These are phyloP conservation scores for Petrolisthes cinctipes DNA, from an alignment of 2,888 invertebrate genomes.

Conservation along the genomic window DNA sequence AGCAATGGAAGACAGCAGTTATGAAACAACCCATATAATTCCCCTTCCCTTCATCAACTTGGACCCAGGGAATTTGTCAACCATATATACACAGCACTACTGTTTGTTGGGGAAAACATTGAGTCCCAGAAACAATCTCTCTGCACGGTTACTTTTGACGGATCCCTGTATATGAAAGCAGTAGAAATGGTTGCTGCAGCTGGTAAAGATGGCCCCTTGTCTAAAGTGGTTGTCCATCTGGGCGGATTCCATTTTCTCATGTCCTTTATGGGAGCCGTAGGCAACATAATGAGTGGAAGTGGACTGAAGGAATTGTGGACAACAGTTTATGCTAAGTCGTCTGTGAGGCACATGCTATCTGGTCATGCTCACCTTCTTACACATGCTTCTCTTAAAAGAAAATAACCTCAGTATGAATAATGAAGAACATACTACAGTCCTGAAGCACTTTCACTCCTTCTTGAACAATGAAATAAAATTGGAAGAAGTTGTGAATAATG, in stretches of 20 bases:
- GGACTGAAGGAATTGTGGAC: conserved; percentile 23
- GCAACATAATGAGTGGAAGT: conserved; percentile 27
- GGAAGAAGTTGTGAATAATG: conserved; percentile 18
- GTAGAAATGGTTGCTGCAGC: conserved; percentile 16
- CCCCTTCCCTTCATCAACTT: conserved; percentile 30
- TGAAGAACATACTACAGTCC: conserved; percentile 7
- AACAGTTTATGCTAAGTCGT: conserved; percentile 8
- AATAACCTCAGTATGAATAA: conserved; percentile 23
- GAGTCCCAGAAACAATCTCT: conserved; percentile 12
- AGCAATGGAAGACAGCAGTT: background rate
- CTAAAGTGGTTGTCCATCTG: background rate
- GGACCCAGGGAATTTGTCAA: conserved; percentile 27
- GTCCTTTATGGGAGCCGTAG: background rate
- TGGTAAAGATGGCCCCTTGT: conserved; percentile 19
- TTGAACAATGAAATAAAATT: conserved; percentile 18
- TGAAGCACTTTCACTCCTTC: conserved; percentile 33
- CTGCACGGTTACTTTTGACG: background rate
- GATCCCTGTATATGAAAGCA: background rate
- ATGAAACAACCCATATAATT: background rate
- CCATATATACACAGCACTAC: conserved; percentile 4
- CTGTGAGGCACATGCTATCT: conserved; percentile 26
- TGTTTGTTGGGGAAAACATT: background rate
- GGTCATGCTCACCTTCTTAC: conserved; percentile 1
- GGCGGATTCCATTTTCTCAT: background rate
- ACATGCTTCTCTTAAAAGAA: conserved; percentile 30